Evolutionary conservation across 2,113 vertebrate genomes (phyloP).

Genomic region (Felis chaus): DNA sequence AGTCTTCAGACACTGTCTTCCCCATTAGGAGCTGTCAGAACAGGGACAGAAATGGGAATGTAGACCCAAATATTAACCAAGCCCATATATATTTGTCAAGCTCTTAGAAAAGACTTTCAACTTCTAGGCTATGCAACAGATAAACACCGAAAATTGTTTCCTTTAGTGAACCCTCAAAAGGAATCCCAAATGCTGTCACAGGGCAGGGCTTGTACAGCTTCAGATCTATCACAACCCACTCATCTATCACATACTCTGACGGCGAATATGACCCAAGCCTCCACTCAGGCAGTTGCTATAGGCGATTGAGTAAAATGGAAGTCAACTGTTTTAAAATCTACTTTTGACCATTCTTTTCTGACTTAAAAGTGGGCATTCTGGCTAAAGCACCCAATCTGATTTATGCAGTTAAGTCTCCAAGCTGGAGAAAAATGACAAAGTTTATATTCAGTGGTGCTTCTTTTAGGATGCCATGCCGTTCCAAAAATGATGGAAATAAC

Average conservation of each 20-base stretch:
- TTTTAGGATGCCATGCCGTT: slow-evolving; percentile 26
- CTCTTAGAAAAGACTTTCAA: neutral
- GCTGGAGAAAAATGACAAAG: neutral
- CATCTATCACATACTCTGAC: slow-evolving; percentile 65
- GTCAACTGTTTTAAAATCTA: slow-evolving; percentile 20
- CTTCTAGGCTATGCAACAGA: neutral
- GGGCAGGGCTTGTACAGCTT: neutral
- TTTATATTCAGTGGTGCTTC: neutral
- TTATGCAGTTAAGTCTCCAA: neutral
- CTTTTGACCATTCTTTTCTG: slow-evolving; percentile 32
- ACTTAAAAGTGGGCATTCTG: neutral
- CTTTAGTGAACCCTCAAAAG: slow-evolving; percentile 2
- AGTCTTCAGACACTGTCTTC: neutral
- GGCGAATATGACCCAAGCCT: neutral
- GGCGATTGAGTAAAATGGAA: slow-evolving; percentile 52
- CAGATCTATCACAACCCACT: slow-evolving; percentile 58
- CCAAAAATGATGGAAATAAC: neutral
- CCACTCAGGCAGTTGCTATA: slow-evolving; percentile 27
- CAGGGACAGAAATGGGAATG: neutral
- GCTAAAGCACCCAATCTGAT: slow-evolving; percentile 9
- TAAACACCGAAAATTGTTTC: neutral
- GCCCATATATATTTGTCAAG: slow-evolving; percentile 11
- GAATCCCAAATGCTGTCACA: neutral
- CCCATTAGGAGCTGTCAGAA: neutral
- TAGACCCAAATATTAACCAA: slow-evolving; percentile 35